These are phyloP conservation scores for Dipus sagitta DNA, from an alignment of 2,797 vertebrate species.

Conservation along the genomic window DNA sequence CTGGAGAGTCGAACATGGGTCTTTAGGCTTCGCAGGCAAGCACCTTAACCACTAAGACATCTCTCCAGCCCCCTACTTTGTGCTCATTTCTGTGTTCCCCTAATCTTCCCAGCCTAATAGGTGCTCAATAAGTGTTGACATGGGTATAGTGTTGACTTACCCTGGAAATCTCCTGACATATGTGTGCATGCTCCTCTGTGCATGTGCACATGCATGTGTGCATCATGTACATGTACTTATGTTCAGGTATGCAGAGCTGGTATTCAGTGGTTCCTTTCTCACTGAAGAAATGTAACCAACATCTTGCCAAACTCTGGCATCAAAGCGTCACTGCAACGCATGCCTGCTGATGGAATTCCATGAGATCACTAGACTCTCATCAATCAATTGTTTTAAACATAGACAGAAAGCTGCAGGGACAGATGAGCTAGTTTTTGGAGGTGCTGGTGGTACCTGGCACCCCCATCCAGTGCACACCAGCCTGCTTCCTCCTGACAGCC, in stretches of 20 bases:
- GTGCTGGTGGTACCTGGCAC: accelerated
- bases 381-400: neutral
- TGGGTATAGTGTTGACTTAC: neutral
- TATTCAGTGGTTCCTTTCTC: neutral
- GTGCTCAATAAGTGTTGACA: neutral
- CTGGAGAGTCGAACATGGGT: too few relatives aligned
- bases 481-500: too few relatives aligned
- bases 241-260: neutral
- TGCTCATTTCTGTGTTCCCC: neutral
- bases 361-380: neutral
- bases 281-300: too few relatives aligned
- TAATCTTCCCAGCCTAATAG: neutral
- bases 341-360: neutral
- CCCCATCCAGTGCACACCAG: neutral
- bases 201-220: neutral
- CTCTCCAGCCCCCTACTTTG: too few relatives aligned
- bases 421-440: neutral
- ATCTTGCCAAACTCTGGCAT: neutral
- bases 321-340: neutral
- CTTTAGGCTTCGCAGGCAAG: too few relatives aligned
- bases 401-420: neutral
- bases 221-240: neutral
- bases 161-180: neutral
- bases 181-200: neutral
- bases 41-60: too few relatives aligned